phyloP scores from a whole-genome alignment of 2,797 vertebrate genomes.

The Argya squamiceps region DNA sequence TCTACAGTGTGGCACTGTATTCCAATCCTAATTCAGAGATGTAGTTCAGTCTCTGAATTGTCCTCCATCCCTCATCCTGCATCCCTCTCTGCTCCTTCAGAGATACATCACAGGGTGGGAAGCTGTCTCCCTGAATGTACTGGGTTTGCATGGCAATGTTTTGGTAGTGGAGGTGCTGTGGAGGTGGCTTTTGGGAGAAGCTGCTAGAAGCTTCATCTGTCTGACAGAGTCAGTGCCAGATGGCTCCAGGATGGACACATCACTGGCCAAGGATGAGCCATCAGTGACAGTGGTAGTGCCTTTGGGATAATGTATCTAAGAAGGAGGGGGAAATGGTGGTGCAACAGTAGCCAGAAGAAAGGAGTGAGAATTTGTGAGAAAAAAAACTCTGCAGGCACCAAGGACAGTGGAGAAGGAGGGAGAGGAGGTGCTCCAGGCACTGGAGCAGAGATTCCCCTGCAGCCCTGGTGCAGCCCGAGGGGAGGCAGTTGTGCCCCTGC shows the following conservation, averaged over 20 bases:
- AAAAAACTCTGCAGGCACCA: not conserved
- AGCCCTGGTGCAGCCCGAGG: accelerated
- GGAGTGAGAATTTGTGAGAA: not conserved
- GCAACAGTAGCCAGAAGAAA: not conserved
- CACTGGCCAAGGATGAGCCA: not conserved
- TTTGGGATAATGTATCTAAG: not conserved
- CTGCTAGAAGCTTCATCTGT: not conserved
- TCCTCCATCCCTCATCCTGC: not conserved
- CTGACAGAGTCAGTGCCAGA: not conserved
- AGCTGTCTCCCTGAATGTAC: not conserved
- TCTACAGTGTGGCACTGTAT: not conserved
- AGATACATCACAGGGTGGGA: not conserved
- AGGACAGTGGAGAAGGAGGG: not conserved
- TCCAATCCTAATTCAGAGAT: not conserved
- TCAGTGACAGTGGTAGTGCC: accelerated
- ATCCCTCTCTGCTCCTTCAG: not conserved
- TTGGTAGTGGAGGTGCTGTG: not conserved
- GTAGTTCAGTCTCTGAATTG: not conserved
- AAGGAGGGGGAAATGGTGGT: accelerated
- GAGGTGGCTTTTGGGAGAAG: not conserved
- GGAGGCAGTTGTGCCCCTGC: not conserved
- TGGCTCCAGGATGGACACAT: not conserved
- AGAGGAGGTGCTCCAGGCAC: not conserved
- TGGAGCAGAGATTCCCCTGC: not conserved
- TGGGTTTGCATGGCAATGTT: not conserved